A percentile compares a stretch with the other conserved stretches of the same genome.
These are phyloP conservation scores for Brachyistius frenatus DNA, from an alignment of 2,113 vertebrate genomes.

Conservation along the genomic window DNA sequence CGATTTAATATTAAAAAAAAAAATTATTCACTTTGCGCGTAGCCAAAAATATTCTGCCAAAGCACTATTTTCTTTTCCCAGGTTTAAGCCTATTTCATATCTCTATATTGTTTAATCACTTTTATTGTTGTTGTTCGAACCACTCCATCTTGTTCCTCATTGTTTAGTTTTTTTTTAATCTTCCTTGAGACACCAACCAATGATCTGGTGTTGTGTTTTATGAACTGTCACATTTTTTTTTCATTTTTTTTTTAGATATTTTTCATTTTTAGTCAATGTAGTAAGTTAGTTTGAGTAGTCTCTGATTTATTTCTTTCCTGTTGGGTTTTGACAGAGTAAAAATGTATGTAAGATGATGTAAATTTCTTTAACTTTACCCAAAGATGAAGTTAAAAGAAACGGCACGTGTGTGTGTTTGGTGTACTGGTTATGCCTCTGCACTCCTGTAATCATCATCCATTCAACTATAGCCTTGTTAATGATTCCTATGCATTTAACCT, in stretches of 20 bases:
- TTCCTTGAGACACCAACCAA: slow-evolving; percentile 9
- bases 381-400: slow-evolving; percentile 34
- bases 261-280: slow-evolving; percentile 9
- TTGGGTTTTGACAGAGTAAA: slow-evolving; percentile 25
- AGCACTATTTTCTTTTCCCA: not conserved
- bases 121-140: slow-evolving; percentile 5
- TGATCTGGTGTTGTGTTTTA: slow-evolving; percentile 28
- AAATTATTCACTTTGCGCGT: not conserved
- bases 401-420: slow-evolving; percentile 29
- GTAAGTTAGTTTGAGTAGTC: slow-evolving; percentile 24
- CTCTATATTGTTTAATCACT: not conserved
- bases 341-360: slow-evolving; percentile 21
- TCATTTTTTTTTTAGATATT: not conserved
- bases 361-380: slow-evolving; percentile 8
- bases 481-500: slow-evolving; percentile 53
- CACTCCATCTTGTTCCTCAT: not conserved
- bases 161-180: slow-evolving; percentile 10
- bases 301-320: slow-evolving; percentile 2
- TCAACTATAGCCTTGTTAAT: slow-evolving; percentile 31
- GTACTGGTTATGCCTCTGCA: slow-evolving; percentile 63
- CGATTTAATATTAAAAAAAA: not conserved
- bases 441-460: slow-evolving; percentile 38
- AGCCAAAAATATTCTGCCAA: slow-evolving; percentile 15
- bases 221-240: not conserved
- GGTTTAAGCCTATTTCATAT: slow-evolving; percentile 17